phyloP scores from a whole-genome alignment of 2,888 invertebrate genomes.

The Orthosia incerta region DNA sequence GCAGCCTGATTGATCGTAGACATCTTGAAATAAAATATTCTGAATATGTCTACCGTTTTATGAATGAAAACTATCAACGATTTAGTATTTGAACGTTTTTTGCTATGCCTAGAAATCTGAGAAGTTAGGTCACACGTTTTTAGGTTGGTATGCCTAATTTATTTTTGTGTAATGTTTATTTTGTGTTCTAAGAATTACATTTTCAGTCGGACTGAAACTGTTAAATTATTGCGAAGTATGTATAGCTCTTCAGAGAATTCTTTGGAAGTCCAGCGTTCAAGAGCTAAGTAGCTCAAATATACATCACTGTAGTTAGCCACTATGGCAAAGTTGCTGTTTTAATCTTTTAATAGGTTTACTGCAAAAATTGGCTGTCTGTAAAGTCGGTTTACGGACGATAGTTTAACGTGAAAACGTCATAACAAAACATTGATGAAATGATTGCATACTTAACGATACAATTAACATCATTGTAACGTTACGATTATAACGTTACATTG shows the following conservation, averaged over 20 bases:
- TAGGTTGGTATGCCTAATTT: neutral
- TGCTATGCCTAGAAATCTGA: conserved; percentile 22
- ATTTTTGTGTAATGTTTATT: neutral
- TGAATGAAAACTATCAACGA: conserved; percentile 61
- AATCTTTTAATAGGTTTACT: too few species aligned
- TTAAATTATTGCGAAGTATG: neutral
- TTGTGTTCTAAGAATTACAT: neutral
- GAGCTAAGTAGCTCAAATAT: too few species aligned
- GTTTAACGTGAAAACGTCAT: too few species aligned
- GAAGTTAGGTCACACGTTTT: conserved; percentile 22
- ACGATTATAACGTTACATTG: too few species aligned
- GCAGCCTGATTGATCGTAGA: conserved; percentile 60
- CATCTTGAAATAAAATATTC: conserved; percentile 62
- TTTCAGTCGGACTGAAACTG: neutral
- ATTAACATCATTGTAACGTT: too few species aligned
- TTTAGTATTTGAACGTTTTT: conserved; percentile 23
- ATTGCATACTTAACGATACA: too few species aligned
- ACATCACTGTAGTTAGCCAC: too few species aligned
- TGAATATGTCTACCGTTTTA: conserved; percentile 52
- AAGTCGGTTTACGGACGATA: too few species aligned
- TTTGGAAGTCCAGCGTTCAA: neutral
- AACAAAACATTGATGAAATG: too few species aligned
- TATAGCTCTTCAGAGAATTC: conserved; percentile 1
- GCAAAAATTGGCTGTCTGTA: too few species aligned
- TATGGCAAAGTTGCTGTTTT: too few species aligned